Base-by-base conservation (phyloP, 2,797 vertebrate genomes). In the Vultur gryphus region DNA sequence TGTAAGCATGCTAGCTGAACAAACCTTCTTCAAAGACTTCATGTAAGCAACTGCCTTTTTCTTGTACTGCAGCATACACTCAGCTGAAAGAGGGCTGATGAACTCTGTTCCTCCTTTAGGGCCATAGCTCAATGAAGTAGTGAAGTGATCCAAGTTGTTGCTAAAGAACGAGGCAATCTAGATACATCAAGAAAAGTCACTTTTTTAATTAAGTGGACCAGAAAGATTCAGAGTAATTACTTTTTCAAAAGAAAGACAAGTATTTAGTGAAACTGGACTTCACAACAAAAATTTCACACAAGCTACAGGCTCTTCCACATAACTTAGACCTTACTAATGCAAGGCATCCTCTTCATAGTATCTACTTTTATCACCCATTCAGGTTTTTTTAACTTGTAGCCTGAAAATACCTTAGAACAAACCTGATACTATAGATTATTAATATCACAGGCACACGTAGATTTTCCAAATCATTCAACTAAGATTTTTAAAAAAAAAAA, bases 111-210 rank as follows among this genome's bases (percentile, higher is more conserved):
- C 98, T 57, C 98, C 98, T 97, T 98, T 98, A 6, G 99, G 98
- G 86, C 99, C 98, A 31, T 99, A 99, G 97, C 98, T 99, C 58
- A 99, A 33, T 0, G 99, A 98, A 44, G 97, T 94, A 20, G 98
- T 98, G 96, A 99, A 99, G 95, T 99, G 99, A 96, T 99, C 99
- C 97, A 99, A 97, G 88, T 99, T 99, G 98, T 99, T 99, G 97
- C 98, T 99, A 96, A 99, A 99, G 98, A 99, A 99, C 1, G 99
- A 99, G 46, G 99, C 98, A 58, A 99, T 98, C 99, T 99, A 98
- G 41, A 97, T 33, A 89, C 15, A 85, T 67, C 59, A 94, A 94
- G 64, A 95, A 89, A 90, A 81, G 69, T 14, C 72, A 77, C 48
- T 67, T 94, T 95, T 89, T 61, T 2, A 95, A 93, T 84, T 35